Conservation (phyloP, 1,140 invertebrate species). For the Prorops nasuta region DNA sequence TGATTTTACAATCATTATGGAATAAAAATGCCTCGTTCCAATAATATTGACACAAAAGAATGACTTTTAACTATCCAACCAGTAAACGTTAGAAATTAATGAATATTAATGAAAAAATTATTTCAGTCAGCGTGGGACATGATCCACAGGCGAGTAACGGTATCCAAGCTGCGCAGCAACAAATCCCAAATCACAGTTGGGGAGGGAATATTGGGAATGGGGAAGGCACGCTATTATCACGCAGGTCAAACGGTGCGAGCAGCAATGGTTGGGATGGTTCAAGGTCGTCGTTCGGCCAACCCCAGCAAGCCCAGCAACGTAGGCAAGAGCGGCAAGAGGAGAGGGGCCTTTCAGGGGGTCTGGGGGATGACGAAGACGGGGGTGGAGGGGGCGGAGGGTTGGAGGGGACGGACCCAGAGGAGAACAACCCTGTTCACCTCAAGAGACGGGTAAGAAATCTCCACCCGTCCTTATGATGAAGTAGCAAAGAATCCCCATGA, state of each 20-base stretch:
- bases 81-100: too few relatives aligned
- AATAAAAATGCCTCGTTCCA: too few relatives aligned
- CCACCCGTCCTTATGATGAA: too few relatives aligned
- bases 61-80: too few relatives aligned
- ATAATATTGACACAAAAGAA: too few relatives aligned
- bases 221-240: constrained; percentile 25
- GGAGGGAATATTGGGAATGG: constrained; percentile 9
- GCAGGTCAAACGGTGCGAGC: constrained; percentile 26
- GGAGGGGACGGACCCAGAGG: constrained; percentile 87
- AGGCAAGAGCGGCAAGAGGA: constrained; percentile 30
- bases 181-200: constrained; percentile 23
- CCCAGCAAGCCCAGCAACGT: constrained; percentile 23
- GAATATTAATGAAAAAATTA: too few relatives aligned
- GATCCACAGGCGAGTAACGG: constrained; percentile 41
- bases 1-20: too few relatives aligned
- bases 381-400: constrained; percentile 59
- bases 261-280: constrained; percentile 26
- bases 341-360: constrained; percentile 35
- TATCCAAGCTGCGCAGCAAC: constrained; percentile 29
- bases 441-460: constrained; percentile 85
- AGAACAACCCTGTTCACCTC: constrained; percentile 94
- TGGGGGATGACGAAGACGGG: constrained; percentile 52
- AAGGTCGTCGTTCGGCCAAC: constrained; percentile 30
- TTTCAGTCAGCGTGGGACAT: constrained; percentile 43
- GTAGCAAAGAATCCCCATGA: too few relatives aligned